Evolutionary conservation across 2,113 vertebrate genomes (phyloP).

Genomic region (Parus major): DNA sequence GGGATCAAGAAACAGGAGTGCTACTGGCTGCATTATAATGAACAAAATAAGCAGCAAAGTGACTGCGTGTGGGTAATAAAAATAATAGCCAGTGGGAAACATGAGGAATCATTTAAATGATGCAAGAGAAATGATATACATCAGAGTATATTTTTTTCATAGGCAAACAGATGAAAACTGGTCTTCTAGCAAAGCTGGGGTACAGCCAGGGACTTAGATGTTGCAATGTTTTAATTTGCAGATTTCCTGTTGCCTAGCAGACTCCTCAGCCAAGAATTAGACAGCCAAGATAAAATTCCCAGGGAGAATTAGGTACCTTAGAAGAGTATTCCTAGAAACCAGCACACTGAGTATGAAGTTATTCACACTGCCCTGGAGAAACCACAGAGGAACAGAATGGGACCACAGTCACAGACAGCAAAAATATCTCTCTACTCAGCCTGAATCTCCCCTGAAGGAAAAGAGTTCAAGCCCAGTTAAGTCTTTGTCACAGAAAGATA

Average conservation of each 20-base stretch:
- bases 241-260: slow-evolving; percentile 58
- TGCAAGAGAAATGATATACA: slow-evolving; percentile 30
- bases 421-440: background rate
- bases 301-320: slow-evolving; percentile 22
- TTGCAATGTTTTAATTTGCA: slow-evolving; percentile 63
- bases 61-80: slow-evolving; percentile 50
- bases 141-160: slow-evolving; percentile 49
- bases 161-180: slow-evolving; percentile 36
- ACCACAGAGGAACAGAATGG: background rate
- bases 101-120: slow-evolving; percentile 58
- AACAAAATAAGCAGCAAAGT: slow-evolving; percentile 43
- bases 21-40: slow-evolving; percentile 38
- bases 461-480: background rate
- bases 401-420: background rate
- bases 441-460: background rate
- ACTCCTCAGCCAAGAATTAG: slow-evolving; percentile 26
- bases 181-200: slow-evolving; percentile 46
- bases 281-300: background rate
- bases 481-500: background rate
- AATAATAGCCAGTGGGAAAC: slow-evolving; percentile 37
- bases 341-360: background rate
- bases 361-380: slow-evolving; percentile 17
- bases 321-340: slow-evolving; percentile 49
- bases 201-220: slow-evolving; percentile 50
- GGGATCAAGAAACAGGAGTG: slow-evolving; percentile 31